These are phyloP conservation scores for Alca torda DNA, from an alignment of 2,797 vertebrate genomes.

Conservation along the genomic window DNA sequence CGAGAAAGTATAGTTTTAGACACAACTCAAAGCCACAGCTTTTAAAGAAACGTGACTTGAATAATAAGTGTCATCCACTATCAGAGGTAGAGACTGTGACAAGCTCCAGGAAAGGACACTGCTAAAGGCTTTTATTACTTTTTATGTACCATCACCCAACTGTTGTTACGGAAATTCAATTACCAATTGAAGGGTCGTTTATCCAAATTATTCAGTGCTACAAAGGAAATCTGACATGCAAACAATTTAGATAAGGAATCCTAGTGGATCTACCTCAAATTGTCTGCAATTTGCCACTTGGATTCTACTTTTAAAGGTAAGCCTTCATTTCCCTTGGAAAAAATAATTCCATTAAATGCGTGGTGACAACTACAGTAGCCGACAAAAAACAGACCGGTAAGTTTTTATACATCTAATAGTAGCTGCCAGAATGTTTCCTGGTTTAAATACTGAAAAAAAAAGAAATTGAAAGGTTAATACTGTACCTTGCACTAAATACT, in stretches of 20 bases:
- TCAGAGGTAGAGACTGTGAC: slow-evolving; percentile 63
- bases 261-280: slow-evolving; percentile 6
- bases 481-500: not conserved
- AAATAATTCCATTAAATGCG: not conserved
- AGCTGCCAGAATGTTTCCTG: not conserved
- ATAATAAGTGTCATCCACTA: slow-evolving; percentile 71
- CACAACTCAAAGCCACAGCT: slow-evolving; percentile 32
- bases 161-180: slow-evolving; percentile 75
- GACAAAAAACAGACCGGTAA: not conserved
- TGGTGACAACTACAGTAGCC: not conserved
- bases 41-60: slow-evolving; percentile 63
- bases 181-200: slow-evolving; percentile 70
- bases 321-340: not conserved
- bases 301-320: not conserved
- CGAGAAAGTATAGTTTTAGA: not conserved
- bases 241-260: slow-evolving; percentile 74
- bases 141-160: slow-evolving; percentile 70
- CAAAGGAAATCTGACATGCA: slow-evolving; percentile 60
- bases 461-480: not conserved
- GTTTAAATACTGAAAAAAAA: not conserved
- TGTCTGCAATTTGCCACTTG: slow-evolving; percentile 20
- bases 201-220: slow-evolving; percentile 70
- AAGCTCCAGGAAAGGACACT: slow-evolving; percentile 66
- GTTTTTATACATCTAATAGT: not conserved
- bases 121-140: slow-evolving; percentile 69